Evolutionary conservation across 2,113 vertebrate species (phyloP).

Genomic region (Phalacrocorax carbo): DNA sequence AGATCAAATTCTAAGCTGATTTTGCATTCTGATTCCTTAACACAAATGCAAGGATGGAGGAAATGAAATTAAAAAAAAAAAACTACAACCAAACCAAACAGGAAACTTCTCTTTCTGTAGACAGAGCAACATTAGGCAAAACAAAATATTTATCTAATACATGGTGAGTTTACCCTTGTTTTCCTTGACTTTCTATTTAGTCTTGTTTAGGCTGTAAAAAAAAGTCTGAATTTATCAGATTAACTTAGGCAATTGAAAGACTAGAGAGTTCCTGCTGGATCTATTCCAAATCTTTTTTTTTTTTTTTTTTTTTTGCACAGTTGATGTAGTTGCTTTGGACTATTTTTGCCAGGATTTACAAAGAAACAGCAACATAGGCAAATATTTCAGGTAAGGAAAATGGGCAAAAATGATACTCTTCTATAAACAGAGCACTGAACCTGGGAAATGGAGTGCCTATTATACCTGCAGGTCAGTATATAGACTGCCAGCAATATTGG

Average conservation of each 20-base stretch:
- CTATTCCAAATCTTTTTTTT: neutral
- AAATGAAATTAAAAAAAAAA: neutral
- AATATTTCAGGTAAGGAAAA: neutral
- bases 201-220: constrained; percentile 1
- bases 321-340: neutral
- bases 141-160: neutral
- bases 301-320: neutral
- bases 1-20: neutral
- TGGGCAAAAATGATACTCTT: neutral
- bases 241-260: neutral
- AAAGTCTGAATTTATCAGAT: constrained; percentile 7
- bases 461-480: neutral
- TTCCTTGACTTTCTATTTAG: neutral
- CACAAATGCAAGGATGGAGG: rapidly evolving
- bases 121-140: neutral
- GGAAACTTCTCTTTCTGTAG: neutral
- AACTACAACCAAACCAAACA: neutral
- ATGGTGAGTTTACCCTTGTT: neutral
- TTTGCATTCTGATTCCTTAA: neutral
- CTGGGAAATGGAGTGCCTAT: neutral
- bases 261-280: neutral
- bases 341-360: neutral
- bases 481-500: neutral
- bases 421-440: neutral
- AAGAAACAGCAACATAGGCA: neutral